Percentiles rank a stretch among this genome's conserved stretches.
phyloP scores from a whole-genome alignment of 1,140 invertebrate species.

The Diprion similis region DNA sequence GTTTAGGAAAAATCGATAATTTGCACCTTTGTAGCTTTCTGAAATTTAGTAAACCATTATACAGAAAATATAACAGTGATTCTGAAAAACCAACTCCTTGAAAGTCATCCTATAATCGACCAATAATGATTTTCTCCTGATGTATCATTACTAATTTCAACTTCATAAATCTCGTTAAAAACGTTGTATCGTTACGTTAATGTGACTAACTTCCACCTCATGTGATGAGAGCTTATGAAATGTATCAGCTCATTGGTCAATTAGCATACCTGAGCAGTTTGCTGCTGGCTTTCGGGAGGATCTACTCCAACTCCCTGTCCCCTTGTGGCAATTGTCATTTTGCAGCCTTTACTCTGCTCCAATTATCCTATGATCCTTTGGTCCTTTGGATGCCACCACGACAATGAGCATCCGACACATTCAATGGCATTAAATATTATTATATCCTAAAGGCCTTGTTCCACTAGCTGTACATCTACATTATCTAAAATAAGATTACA shows the following conservation, averaged over 20 bases:
- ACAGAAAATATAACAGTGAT: no score
- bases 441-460: slow-evolving; percentile 58
- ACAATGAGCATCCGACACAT: slow-evolving; percentile 55
- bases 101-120: no score
- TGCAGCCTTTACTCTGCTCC: slow-evolving; percentile 36
- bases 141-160: no score
- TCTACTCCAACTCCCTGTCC: slow-evolving; percentile 68
- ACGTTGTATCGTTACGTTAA: slow-evolving; percentile 6
- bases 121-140: no score
- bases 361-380: slow-evolving; percentile 43
- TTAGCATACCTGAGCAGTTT: slow-evolving; percentile 62
- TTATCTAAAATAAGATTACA: slow-evolving; percentile 55
- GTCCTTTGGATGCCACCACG: slow-evolving; percentile 46
- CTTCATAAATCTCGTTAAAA: no score
- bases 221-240: slow-evolving; percentile 12
- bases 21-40: no score
- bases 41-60: no score
- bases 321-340: slow-evolving; percentile 70
- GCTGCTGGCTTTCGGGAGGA: slow-evolving; percentile 65
- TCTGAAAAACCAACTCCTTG: no score
- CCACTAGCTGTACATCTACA: slow-evolving; percentile 58
- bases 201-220: not conserved
- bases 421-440: slow-evolving; percentile 60
- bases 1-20: no score
- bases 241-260: slow-evolving; percentile 1